Conservation (phyloP, 2,797 vertebrate species). For the Triplophysa yarkandensis region DNA sequence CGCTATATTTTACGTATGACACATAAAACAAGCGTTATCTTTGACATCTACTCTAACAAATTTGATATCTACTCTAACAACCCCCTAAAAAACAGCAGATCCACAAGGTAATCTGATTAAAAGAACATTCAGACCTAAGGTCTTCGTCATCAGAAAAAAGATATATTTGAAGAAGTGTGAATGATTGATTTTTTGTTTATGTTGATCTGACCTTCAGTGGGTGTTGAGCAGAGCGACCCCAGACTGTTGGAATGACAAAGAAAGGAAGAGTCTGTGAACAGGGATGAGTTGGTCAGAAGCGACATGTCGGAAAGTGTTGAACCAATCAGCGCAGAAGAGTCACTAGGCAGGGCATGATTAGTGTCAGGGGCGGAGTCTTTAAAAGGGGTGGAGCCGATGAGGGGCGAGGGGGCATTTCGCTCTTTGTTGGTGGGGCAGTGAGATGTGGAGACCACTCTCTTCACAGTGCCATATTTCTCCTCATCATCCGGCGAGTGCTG, state of each 20-base stretch:
- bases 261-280: conserved; percentile 41
- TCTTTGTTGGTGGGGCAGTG: conserved; percentile 22
- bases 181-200: too few species aligned
- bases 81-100: too few species aligned
- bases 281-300: conserved; percentile 40
- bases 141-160: too few species aligned
- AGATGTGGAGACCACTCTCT: conserved; percentile 33
- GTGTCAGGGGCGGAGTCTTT: conserved; percentile 11
- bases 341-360: conserved; percentile 21
- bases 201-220: conserved; percentile 46
- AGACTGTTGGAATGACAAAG: conserved; percentile 46
- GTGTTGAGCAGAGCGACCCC: conserved; percentile 44
- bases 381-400: conserved; percentile 36
- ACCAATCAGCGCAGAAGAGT: conserved; percentile 43
- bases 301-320: conserved; percentile 51
- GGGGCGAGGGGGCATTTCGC: conserved; percentile 21
- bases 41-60: too few species aligned
- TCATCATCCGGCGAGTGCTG: conserved; percentile 51
- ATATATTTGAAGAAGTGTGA: background rate
- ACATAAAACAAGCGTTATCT: too few species aligned
- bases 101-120: too few species aligned
- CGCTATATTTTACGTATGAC: too few species aligned
- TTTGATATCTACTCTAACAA: too few species aligned
- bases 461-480: conserved; percentile 60
- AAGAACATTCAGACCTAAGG: too few species aligned